phyloP scores from a whole-genome alignment of 2,797 vertebrate species.

The Falco biarmicus region DNA sequence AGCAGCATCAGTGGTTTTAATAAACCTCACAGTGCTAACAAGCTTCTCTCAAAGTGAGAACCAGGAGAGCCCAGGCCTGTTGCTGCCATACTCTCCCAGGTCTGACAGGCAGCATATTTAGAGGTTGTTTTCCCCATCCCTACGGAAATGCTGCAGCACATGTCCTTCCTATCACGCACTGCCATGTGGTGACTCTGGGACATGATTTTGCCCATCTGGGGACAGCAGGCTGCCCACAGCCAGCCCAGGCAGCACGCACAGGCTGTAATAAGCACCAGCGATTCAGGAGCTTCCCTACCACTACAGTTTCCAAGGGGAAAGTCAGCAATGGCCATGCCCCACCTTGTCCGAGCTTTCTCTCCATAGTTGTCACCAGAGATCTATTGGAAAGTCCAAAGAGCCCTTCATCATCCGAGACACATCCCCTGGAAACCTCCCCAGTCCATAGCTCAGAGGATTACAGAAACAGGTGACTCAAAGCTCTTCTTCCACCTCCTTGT shows the following conservation, averaged over 20 bases:
- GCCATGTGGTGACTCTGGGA: neutral
- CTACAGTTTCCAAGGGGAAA: too few relatives aligned
- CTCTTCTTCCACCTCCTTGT: neutral
- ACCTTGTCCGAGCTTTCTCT: neutral
- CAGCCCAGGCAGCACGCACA: fast-evolving
- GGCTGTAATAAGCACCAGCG: neutral
- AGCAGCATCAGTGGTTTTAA: neutral
- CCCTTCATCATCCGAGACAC: neutral
- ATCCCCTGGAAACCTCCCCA: neutral
- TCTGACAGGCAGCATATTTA: fast-evolving
- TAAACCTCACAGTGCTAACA: neutral
- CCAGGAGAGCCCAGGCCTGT: neutral
- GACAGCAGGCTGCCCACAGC: neutral
- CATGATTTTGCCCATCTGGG: too few relatives aligned
- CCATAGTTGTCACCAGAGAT: neutral
- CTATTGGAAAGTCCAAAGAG: neutral
- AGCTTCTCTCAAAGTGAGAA: neutral
- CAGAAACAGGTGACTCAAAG: neutral
- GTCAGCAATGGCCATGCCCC: neutral
- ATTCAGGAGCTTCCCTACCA: neutral
- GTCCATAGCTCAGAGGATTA: neutral
- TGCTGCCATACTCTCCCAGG: neutral
- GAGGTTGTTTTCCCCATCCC: neutral
- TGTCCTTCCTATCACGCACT: neutral
- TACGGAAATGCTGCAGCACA: fast-evolving